phyloP scores from a whole-genome alignment of 1,140 invertebrate genomes.

The Chrysomallon squamiferum region DNA sequence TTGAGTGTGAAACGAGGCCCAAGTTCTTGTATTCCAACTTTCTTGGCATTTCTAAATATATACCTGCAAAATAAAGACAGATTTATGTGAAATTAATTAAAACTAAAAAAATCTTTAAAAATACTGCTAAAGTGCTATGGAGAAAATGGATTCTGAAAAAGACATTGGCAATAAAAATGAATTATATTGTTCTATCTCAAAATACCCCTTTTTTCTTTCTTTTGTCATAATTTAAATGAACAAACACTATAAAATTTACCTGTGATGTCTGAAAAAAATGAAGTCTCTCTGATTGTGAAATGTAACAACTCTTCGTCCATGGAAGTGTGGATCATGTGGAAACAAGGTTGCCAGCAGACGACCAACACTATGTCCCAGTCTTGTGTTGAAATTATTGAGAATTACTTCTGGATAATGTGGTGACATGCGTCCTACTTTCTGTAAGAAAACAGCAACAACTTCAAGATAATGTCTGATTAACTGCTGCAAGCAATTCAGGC shows the following conservation, averaged over 20 bases:
- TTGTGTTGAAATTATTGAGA: slow-evolving; percentile 94
- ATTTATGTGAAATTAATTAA: too few relatives aligned
- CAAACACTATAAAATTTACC: slow-evolving; percentile 67
- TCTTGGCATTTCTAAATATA: slow-evolving; percentile 86
- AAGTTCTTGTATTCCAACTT: slow-evolving; percentile 86
- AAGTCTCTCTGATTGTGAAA: slow-evolving; percentile 99
- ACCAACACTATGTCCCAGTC: slow-evolving; percentile 86
- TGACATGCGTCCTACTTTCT: slow-evolving; percentile 69
- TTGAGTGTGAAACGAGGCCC: slow-evolving; percentile 96
- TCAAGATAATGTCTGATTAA: not conserved
- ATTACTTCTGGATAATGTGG: slow-evolving; percentile 92
- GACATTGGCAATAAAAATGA: too few relatives aligned
- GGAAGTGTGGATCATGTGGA: slow-evolving; percentile 94
- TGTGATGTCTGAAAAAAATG: slow-evolving; percentile 98
- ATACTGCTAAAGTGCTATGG: too few relatives aligned
- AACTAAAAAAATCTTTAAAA: too few relatives aligned
- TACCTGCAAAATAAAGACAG: slow-evolving; percentile 71
- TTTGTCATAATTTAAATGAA: too few relatives aligned
- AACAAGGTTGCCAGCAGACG: slow-evolving; percentile 96
- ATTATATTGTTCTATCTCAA: too few relatives aligned
- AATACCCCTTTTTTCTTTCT: too few relatives aligned
- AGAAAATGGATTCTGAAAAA: too few relatives aligned
- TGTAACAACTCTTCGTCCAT: slow-evolving; percentile 89
- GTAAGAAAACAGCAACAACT: slow-evolving; percentile 12
- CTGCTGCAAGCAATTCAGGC: not conserved